phyloP scores from a whole-genome alignment of 1,140 invertebrate species.

The Limonius californicus region DNA sequence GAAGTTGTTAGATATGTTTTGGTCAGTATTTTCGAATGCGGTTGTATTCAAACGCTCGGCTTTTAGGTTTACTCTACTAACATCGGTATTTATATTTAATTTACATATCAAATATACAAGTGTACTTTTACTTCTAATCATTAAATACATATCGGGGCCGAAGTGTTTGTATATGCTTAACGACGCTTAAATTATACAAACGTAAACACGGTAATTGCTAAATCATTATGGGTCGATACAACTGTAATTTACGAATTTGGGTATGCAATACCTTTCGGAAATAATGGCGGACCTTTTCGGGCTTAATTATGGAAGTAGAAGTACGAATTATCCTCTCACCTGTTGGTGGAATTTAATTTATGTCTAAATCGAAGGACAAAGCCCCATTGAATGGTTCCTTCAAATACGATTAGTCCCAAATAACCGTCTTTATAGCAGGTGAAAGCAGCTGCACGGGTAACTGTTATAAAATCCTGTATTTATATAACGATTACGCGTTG shows the following conservation, averaged over 20 bases:
- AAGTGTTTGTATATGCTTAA: not conserved
- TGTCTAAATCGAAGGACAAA: not conserved
- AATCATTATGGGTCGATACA: constrained; percentile 2
- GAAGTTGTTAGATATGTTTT: not conserved
- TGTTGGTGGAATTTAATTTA: not conserved
- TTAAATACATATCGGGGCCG: constrained; percentile 3
- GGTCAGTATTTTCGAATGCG: not conserved
- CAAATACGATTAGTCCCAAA: no score
- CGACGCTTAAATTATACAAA: not conserved
- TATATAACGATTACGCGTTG: not conserved
- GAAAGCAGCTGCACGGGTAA: not conserved
- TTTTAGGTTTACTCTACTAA: not conserved
- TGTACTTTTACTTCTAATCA: constrained; percentile 7
- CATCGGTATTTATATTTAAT: not conserved
- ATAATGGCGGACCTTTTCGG: no score
- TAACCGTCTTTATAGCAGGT: not conserved
- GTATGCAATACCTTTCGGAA: no score
- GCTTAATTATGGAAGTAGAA: no score
- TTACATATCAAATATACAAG: constrained; percentile 3
- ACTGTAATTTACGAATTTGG: not conserved
- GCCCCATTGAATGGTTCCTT: no score
- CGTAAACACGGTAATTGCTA: constrained; percentile 6
- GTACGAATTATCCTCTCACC: not conserved
- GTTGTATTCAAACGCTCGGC: not conserved
- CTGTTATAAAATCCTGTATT: constrained; percentile 1